Conservation (phyloP, 2,888 invertebrate species). For the Apotomis turbidana region DNA sequence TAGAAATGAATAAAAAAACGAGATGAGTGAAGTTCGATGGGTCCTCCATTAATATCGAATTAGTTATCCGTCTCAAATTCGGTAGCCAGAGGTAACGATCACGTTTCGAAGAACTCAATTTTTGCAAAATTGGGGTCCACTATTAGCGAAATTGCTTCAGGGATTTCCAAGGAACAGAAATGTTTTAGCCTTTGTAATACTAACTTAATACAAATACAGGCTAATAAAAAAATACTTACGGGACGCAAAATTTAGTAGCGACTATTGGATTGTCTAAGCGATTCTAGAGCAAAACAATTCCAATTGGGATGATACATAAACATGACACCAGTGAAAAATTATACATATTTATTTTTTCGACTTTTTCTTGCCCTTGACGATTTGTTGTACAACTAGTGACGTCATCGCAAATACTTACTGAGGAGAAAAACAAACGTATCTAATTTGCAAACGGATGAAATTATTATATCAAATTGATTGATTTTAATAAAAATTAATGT, state of each 20-base stretch:
- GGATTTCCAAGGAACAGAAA: slow-evolving; percentile 14
- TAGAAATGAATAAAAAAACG: slow-evolving; percentile 10
- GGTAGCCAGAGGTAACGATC: slow-evolving; percentile 31
- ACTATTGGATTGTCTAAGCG: background rate
- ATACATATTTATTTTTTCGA: too few species aligned
- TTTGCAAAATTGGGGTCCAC: slow-evolving; percentile 33
- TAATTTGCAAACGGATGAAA: too few species aligned
- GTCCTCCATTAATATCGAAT: slow-evolving; percentile 38
- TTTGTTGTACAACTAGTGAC: too few species aligned
- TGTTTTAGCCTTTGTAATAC: slow-evolving; percentile 7
- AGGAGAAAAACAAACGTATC: too few species aligned
- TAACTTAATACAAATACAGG: background rate
- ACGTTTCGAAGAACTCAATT: slow-evolving; percentile 33
- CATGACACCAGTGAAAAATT: too few species aligned
- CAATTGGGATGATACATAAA: slow-evolving; percentile 36
- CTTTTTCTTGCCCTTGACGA: too few species aligned
- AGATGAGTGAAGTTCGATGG: slow-evolving; percentile 16
- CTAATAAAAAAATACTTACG: too few species aligned
- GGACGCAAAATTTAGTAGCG: background rate
- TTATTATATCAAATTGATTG: too few species aligned
- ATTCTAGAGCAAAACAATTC: slow-evolving; percentile 29
- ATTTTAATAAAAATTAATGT: too few species aligned
- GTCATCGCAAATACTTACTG: too few species aligned
- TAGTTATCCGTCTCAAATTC: slow-evolving; percentile 26
- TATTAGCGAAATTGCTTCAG: slow-evolving; percentile 33